Base-by-base conservation (phyloP, 2,113 vertebrate species). In the Phainopepla nitens region DNA sequence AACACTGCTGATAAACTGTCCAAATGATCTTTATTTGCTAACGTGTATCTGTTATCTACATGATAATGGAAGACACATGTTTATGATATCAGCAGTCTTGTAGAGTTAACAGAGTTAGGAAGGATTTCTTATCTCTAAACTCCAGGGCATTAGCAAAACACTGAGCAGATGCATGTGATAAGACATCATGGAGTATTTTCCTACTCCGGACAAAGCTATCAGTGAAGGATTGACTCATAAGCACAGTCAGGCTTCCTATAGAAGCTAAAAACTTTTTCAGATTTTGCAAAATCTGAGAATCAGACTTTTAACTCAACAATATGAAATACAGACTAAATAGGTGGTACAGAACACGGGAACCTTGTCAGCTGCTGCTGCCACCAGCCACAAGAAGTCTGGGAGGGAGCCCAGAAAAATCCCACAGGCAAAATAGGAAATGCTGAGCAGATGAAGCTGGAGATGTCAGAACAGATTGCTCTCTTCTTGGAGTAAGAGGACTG, bases 121-220 rank as follows among this genome's bases (percentile, higher is more conserved):
- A 71, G 28, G 56, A 78, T 82, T 95, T 89, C 80, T 90, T 91
- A 96, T 82, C 89, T 94, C 31, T 50, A 71, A 87, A 89, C 69
- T 78, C 61, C 81, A 91, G 64, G 87, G 77, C 77, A 79, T 56
- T 81, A 91, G 51, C 89, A 89, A 71, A 84, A 78, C 44, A 81
- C 31, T 41, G 44, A 86, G 45, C 80, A 93, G 75, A 94, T 65
- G 56, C 3, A 2, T 61, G 22, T 66, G 93, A 93, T 82, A 90
- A 89, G 36, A 39, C 33, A 39, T 39, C 2, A 1, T 39, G 39
- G 15, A 13, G 21, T 66, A 20, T 86, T 83, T 92, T 73, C 64
- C 80, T 71, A 31, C 54, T 90, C 58, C 51, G 90, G 80, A 58
- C 51, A 86, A 89, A 87, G 72, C 23, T 84, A 62, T 50, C 47